Evolutionary conservation across 2,888 invertebrate genomes (phyloP).

Genomic region (Homarus gammarus): DNA sequence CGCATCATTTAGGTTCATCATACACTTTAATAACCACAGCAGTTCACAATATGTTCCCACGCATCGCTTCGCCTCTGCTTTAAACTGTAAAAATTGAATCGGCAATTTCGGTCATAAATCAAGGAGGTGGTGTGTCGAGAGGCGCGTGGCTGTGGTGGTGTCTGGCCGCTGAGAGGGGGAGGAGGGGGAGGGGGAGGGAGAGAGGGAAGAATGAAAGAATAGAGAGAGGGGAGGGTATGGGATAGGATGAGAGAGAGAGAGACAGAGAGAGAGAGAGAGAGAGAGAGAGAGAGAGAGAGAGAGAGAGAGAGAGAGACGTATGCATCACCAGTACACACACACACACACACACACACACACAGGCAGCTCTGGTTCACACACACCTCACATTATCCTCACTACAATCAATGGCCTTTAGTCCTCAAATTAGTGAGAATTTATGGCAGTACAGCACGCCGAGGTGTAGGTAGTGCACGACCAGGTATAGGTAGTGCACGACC

Average conservation of each 20-base stretch:
- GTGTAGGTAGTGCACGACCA: background rate
- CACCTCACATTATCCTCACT: no score
- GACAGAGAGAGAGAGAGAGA: no score
- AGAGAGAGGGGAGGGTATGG: background rate
- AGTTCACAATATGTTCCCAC: background rate
- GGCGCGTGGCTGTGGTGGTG: background rate
- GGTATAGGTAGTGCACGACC: background rate
- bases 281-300: background rate
- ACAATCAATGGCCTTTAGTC: no score
- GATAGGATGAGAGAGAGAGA: no score
- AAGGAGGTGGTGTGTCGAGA: background rate
- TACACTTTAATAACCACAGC: background rate
- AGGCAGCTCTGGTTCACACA: background rate
- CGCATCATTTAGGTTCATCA: background rate
- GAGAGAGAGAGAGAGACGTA: background rate
- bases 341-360: slow-evolving; percentile 23
- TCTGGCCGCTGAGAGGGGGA: background rate
- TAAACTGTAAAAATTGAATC: background rate
- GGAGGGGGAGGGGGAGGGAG: background rate
- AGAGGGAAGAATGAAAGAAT: background rate
- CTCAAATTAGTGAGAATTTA: no score
- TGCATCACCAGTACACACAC: slow-evolving; percentile 10
- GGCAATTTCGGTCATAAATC: background rate
- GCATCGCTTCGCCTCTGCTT: background rate
- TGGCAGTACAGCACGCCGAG: no score